These are phyloP conservation scores for Zaprionus tsacasi DNA, from an alignment of 1,140 invertebrate genomes.

Conservation along the genomic window DNA sequence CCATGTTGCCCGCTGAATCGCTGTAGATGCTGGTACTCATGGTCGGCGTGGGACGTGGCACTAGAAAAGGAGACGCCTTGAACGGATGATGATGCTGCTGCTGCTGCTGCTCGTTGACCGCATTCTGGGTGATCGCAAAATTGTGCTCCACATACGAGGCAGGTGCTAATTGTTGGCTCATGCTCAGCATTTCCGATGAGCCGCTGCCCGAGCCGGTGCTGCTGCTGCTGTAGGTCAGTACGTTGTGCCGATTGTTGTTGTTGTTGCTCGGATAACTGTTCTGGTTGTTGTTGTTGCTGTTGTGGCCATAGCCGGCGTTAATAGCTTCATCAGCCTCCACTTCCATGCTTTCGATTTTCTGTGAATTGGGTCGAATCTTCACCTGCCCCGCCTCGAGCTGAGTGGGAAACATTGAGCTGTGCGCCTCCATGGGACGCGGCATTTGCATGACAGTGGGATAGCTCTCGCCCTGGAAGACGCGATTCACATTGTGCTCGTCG, in stretches of 20 bases:
- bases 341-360: constrained; percentile 83
- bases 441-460: constrained; percentile 62
- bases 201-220: constrained; percentile 9
- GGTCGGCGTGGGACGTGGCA: constrained; percentile 53
- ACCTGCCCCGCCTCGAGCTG: constrained; percentile 63
- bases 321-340: constrained; percentile 63
- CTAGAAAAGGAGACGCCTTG: constrained; percentile 1
- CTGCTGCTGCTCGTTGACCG: constrained; percentile 36
- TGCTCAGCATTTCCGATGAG: constrained; percentile 38
- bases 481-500: constrained; percentile 72
- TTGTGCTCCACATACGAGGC: constrained; percentile 67
- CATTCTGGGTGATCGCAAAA: constrained; percentile 39
- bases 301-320: constrained; percentile 55
- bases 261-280: constrained; percentile 31
- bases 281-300: constrained; percentile 19
- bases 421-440: constrained; percentile 54
- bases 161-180: constrained; percentile 76
- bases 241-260: constrained; percentile 49
- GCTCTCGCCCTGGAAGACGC: constrained; percentile 63
- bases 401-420: constrained; percentile 49
- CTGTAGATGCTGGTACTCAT: constrained; percentile 68
- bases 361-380: constrained; percentile 76
- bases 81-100: constrained; percentile 43
- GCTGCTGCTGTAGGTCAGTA: constrained; percentile 77
- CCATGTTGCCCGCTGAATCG: constrained; percentile 64